Evolutionary conservation across 2,888 invertebrate species (phyloP), one percentile per base, ranked within the genome.

Genomic region (Glaucopsyche alexis): DNA sequence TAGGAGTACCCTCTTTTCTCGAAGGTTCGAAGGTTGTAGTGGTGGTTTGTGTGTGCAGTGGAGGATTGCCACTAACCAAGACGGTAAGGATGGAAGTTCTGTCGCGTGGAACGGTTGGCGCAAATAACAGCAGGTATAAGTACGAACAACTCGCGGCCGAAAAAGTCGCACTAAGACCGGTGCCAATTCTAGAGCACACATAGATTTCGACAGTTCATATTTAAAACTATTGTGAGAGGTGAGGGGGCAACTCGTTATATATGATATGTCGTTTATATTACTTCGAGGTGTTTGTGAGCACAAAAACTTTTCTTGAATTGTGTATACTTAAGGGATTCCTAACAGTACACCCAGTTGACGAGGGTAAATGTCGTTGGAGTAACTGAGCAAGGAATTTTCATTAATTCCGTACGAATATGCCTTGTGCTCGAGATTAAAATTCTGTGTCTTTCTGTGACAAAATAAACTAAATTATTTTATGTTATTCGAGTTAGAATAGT

Each of bases 351-450:
- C 71, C 71, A 64, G 47, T 52, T 76, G 77, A 79, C 75, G 65
- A 74, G 78, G 79, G 78, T 78, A 76, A 71, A 74, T 74, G 74
- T 75, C 70, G 75, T 73, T 65, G 76, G 74, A 69, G 71, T 75
- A 72, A 75, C 71, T 67, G 71, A 42, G 19, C 64, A 65, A 74
- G 76, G 80, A 79, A 80, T 79, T 80, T 81, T 81, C 79, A 80
- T 80, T 80, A 77, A 75, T 76, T 74, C 67, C 76, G 55, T 74
- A 76, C 74, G 16, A 74, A 75, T 74, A 69, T 70, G 75, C 65
- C 60, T 73, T 40, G 55, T 70, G 60, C 70, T 72, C 29, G 49
- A 55, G 29, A 49, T 55, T 69, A 69, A 47, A 69, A 69, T 47
- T 69, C 14, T 47, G 2, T 19, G 67, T 45, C 16, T 42, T 9